These are phyloP conservation scores for Oceanodroma leucorhoa DNA, from an alignment of 2,797 vertebrate genomes.

Conservation along the genomic window DNA sequence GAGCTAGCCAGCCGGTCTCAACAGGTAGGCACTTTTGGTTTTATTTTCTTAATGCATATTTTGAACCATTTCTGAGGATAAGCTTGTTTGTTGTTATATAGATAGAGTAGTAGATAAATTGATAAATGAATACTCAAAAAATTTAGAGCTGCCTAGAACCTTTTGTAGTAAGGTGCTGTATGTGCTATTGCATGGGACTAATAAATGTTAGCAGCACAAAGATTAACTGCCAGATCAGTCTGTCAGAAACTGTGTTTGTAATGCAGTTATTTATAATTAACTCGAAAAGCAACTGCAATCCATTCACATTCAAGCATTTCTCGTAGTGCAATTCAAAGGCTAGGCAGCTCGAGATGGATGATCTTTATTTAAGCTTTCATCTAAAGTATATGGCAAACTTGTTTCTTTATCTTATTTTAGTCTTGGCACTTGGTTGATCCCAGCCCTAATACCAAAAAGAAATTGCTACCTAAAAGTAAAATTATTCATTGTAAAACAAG, in stretches of 20 bases:
- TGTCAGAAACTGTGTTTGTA: conserved; percentile 25
- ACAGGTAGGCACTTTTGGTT: conserved; percentile 75
- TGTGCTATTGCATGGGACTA: neutral
- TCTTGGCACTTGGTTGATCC: neutral
- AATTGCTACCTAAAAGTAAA: neutral
- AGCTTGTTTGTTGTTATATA: neutral
- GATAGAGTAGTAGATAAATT: neutral
- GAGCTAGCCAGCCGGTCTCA: conserved; percentile 77
- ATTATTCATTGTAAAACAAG: neutral
- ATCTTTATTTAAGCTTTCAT: neutral
- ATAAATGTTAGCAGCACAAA: neutral
- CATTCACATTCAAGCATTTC: neutral
- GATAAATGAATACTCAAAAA: neutral
- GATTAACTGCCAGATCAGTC: conserved; percentile 3
- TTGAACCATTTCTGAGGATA: neutral
- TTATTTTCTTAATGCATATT: neutral
- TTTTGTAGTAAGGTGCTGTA: neutral
- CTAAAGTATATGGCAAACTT: neutral
- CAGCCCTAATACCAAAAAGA: neutral
- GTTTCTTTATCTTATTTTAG: neutral
- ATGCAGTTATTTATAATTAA: conserved; percentile 58
- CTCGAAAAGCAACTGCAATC: conserved; percentile 37
- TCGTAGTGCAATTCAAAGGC: neutral
- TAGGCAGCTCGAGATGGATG: neutral
- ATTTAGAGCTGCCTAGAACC: neutral